Evolutionary conservation across 2,797 vertebrate species (phyloP).

Genomic region (Ammospiza maritima): DNA sequence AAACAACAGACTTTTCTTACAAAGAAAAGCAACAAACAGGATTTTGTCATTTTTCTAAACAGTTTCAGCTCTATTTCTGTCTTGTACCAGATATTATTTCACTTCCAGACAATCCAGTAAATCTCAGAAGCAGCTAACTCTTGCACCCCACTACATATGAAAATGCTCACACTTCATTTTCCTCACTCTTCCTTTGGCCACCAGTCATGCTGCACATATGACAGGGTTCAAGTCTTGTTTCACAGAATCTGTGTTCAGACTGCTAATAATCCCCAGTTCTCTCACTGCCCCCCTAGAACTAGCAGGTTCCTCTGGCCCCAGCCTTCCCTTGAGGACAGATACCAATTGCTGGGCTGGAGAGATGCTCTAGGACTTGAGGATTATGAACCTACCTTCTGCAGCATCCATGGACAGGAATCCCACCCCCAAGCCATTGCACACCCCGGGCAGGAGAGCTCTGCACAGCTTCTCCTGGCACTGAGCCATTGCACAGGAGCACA

Average conservation of each 20-base stretch:
- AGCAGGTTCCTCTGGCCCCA: neutral
- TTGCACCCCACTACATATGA: neutral
- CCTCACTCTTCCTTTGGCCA: neutral
- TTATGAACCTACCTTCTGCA: neutral
- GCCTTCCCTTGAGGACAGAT: neutral
- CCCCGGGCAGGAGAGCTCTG: neutral
- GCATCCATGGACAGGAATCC: neutral
- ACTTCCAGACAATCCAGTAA: neutral
- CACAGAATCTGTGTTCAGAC: neutral
- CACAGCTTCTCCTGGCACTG: neutral
- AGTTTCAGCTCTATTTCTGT: neutral
- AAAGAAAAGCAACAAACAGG: conserved; percentile 25
- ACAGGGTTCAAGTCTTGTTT: neutral
- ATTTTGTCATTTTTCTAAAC: conserved; percentile 32
- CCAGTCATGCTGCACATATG: neutral
- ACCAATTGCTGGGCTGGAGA: neutral
- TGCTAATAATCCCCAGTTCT: neutral
- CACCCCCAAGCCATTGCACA: neutral
- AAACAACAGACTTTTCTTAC: conserved; percentile 55
- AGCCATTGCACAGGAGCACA: neutral
- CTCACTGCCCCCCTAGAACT: neutral
- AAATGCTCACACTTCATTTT: neutral
- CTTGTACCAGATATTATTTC: neutral
- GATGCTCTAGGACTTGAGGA: neutral
- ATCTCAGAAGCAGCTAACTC: neutral